Conservation (phyloP, 2,797 vertebrate genomes). For the Gymnodraco acuticeps region DNA sequence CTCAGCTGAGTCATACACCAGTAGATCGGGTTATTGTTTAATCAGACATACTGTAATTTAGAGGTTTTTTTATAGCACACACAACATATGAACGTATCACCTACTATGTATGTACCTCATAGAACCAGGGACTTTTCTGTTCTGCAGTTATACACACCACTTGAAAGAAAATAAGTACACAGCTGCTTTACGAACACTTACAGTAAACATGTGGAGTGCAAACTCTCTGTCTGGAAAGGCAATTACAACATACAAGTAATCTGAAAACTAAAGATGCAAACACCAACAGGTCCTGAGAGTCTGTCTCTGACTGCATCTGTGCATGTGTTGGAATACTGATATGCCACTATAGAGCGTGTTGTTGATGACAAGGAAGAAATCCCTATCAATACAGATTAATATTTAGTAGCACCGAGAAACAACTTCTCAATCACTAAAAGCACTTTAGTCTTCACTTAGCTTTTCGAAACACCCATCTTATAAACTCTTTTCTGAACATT, state of each 20-base stretch:
- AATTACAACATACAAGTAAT: conserved; percentile 54
- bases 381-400: conserved; percentile 57
- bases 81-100: conserved; percentile 21
- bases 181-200: conserved; percentile 76
- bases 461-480: conserved; percentile 38
- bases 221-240: conserved; percentile 77
- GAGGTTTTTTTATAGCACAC: conserved; percentile 23
- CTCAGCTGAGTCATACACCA: conserved; percentile 46
- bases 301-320: conserved; percentile 39
- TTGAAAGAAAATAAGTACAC: conserved; percentile 54
- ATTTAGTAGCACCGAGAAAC: conserved; percentile 64
- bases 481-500: conserved; percentile 36
- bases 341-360: conserved; percentile 56
- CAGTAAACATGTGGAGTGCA: conserved; percentile 80
- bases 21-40: conserved; percentile 38
- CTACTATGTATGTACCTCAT: conserved; percentile 50
- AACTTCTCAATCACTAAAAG: conserved; percentile 61
- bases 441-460: conserved; percentile 53
- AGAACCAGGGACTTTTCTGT: conserved; percentile 39
- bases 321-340: conserved; percentile 78
- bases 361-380: conserved; percentile 57
- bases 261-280: conserved; percentile 67
- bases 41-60: conserved; percentile 25
- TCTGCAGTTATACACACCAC: conserved; percentile 47
- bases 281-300: conserved; percentile 73